Conservation (phyloP, 2,888 invertebrate genomes). For the Campoletis raptor region DNA sequence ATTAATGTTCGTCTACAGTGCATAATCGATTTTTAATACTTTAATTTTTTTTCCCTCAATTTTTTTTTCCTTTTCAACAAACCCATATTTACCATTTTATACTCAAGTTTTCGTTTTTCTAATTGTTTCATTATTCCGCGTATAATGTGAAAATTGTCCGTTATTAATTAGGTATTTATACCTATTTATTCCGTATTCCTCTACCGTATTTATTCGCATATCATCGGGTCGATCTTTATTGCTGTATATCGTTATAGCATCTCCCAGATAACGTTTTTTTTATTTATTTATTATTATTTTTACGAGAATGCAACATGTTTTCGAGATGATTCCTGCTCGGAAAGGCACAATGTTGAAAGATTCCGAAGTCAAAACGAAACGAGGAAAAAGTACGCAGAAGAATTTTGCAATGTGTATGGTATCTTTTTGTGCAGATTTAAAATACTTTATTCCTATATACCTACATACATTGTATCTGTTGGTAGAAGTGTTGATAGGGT, state of each 20-base stretch:
- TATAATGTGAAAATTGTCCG: neutral
- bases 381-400: constrained; percentile 25
- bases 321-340: neutral
- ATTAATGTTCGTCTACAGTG: no score
- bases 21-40: no score
- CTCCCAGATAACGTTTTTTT: neutral
- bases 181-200: no score
- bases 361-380: neutral
- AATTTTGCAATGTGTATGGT: neutral
- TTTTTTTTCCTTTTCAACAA: no score
- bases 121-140: no score
- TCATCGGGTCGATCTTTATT: no score
- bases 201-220: no score
- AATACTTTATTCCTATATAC: neutral
- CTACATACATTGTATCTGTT: constrained; percentile 30
- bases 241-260: neutral
- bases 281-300: neutral
- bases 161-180: no score
- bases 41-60: no score
- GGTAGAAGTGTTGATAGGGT: constrained; percentile 44
- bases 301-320: neutral
- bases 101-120: no score
- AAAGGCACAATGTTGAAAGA: neutral
- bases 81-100: neutral
- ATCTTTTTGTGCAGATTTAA: neutral